phyloP scores from a whole-genome alignment of 2,113 vertebrate species.

The Serinus canaria region DNA sequence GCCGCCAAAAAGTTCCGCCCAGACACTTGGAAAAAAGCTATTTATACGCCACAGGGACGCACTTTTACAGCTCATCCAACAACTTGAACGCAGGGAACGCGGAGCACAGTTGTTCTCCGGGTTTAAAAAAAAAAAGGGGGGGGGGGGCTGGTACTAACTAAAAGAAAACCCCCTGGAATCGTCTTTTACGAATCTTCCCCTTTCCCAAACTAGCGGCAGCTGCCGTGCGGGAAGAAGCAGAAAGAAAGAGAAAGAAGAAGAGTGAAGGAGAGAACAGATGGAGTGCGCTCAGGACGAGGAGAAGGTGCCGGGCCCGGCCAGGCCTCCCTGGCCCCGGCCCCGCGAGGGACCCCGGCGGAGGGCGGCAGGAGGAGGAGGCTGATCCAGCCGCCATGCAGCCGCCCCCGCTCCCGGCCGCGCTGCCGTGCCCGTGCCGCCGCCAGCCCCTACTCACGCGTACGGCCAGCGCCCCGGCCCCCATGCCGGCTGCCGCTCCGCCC shows the following conservation, averaged over 20 bases:
- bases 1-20: background rate
- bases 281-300: background rate
- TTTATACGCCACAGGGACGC: background rate
- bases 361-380: background rate
- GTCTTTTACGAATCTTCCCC: background rate
- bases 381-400: background rate
- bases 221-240: background rate
- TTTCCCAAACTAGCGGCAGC: background rate
- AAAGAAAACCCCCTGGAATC: background rate
- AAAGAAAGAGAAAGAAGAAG: background rate
- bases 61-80: background rate
- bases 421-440: background rate
- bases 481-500: constrained; percentile 61
- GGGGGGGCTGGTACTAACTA: no score
- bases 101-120: background rate
- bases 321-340: background rate
- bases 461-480: constrained; percentile 89
- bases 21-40: background rate
- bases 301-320: background rate
- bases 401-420: background rate
- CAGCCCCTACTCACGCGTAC: constrained; percentile 85
- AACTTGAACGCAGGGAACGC: background rate
- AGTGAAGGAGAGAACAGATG: background rate
- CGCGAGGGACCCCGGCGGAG: background rate
- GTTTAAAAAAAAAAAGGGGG: no score